A percentile compares a stretch with the other conserved stretches of the same genome.
Conservation (phyloP, 2,113 vertebrate species). For the Sylvia atricapilla region DNA sequence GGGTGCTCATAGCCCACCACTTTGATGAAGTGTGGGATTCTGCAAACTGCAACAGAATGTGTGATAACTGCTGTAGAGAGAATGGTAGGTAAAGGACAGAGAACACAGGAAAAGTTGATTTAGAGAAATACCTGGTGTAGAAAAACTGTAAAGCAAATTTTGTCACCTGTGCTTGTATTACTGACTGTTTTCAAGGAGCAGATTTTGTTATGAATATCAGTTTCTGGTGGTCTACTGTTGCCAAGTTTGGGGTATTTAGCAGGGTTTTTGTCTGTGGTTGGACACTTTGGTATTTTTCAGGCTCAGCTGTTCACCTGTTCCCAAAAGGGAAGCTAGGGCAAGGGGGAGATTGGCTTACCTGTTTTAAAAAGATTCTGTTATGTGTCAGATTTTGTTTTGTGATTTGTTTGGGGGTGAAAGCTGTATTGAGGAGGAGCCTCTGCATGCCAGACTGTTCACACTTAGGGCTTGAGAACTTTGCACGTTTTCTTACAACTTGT, state of each 20-base stretch:
- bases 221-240: background rate
- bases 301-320: background rate
- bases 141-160: background rate
- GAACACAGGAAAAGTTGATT: background rate
- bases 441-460: background rate
- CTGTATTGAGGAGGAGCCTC: background rate
- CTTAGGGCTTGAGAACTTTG: background rate
- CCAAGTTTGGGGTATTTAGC: background rate
- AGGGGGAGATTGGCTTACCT: background rate
- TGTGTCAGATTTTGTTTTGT: background rate
- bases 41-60: constrained; percentile 87
- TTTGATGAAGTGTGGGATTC: constrained; percentile 96
- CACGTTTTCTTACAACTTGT: background rate
- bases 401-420: background rate
- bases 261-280: background rate
- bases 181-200: background rate
- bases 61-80: constrained; percentile 85
- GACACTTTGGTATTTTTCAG: background rate
- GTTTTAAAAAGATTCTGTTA: background rate
- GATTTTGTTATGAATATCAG: background rate
- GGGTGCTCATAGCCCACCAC: constrained; percentile 88
- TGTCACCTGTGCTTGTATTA: background rate
- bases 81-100: constrained; percentile 70
- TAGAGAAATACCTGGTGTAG: background rate
- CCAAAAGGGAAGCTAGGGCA: background rate